Conservation (phyloP, 2,113 vertebrate genomes). For the Amphiprion ocellaris region DNA sequence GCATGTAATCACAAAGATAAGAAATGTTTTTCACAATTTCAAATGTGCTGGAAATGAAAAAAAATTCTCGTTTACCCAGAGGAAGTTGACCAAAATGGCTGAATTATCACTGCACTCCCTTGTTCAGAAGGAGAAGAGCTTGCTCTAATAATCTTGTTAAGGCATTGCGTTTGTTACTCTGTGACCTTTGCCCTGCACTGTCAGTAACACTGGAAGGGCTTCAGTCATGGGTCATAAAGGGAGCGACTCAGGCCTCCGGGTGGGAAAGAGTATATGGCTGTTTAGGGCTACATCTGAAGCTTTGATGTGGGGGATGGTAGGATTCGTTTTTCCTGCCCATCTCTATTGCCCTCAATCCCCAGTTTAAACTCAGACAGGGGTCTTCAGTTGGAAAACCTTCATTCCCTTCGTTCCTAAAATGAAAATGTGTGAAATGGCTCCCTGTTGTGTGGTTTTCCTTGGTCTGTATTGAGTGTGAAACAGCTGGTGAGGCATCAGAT, state of each 20-base stretch:
- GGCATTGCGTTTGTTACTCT: slow-evolving; percentile 78
- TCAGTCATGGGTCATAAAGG: slow-evolving; percentile 85
- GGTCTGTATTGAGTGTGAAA: slow-evolving; percentile 53
- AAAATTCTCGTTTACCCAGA: not conserved
- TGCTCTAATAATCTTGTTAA: slow-evolving; percentile 79
- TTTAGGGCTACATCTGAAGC: slow-evolving; percentile 66
- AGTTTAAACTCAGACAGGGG: slow-evolving; percentile 25
- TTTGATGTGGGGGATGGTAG: slow-evolving; percentile 49
- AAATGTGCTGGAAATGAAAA: not conserved
- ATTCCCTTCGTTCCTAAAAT: slow-evolving; percentile 50
- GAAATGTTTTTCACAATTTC: not conserved
- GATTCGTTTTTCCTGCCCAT: slow-evolving; percentile 47
- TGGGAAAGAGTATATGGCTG: slow-evolving; percentile 65
- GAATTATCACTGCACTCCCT: slow-evolving; percentile 13
- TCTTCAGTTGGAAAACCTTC: slow-evolving; percentile 21
- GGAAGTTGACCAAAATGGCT: not conserved
- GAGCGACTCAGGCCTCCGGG: slow-evolving; percentile 67
- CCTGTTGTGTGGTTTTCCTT: slow-evolving; percentile 14
- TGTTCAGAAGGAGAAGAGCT: slow-evolving; percentile 48
- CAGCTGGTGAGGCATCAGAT: slow-evolving; percentile 50
- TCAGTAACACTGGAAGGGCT: slow-evolving; percentile 79
- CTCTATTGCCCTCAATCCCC: slow-evolving; percentile 41
- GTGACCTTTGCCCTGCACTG: slow-evolving; percentile 77
- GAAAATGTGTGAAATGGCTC: slow-evolving; percentile 53
- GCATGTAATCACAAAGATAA: not conserved